Percentiles rank a stretch among this genome's conserved stretches.
Conservation (phyloP, 2,888 invertebrate species). For the Alsophila aescularia region DNA sequence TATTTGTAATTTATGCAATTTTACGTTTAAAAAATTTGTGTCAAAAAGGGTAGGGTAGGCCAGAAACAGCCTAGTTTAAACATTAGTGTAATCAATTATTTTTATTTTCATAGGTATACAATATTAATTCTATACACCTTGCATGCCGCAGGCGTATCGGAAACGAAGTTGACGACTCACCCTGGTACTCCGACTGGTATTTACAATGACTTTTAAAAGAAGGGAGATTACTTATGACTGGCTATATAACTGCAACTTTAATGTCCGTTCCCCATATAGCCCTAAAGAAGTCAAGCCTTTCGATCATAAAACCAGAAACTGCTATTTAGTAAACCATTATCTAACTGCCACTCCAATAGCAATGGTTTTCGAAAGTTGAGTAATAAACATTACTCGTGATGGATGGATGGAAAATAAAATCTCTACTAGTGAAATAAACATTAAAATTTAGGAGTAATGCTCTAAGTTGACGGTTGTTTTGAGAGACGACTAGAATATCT, state of each 20-base stretch:
- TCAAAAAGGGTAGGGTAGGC: no score
- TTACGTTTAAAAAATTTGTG: no score
- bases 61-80: no score
- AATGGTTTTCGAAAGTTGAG: conserved; percentile 20
- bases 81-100: no score
- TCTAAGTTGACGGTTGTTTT: conserved; percentile 7
- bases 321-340: conserved; percentile 8
- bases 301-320: conserved; percentile 19
- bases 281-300: conserved; percentile 18
- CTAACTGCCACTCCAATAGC: conserved; percentile 1
- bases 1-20: no score
- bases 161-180: no score
- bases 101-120: no score
- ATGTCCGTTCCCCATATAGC: neutral
- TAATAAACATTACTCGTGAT: conserved; percentile 18
- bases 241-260: neutral
- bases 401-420: conserved; percentile 15
- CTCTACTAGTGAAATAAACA: neutral
- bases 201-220: conserved; percentile 11
- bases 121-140: no score
- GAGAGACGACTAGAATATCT: neutral
- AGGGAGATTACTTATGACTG: conserved; percentile 1
- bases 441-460: neutral
- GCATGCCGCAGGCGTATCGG: no score
- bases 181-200: neutral